These are phyloP conservation scores for Harpagifer antarcticus DNA, from an alignment of 2,797 vertebrate species.

Conservation along the genomic window DNA sequence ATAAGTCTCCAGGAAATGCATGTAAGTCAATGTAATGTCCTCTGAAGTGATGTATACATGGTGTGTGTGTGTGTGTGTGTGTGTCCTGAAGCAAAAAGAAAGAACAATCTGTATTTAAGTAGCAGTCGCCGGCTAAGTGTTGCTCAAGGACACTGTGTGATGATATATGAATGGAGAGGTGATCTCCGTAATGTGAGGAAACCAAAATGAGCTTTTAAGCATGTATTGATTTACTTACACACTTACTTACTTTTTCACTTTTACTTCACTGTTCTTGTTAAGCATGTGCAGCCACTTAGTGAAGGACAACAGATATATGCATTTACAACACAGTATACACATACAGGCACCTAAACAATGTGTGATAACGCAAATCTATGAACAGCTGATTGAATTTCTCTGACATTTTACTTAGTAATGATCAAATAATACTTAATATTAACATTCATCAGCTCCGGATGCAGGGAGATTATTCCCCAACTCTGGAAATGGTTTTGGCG, in stretches of 20 bases:
- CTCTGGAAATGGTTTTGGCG: too few relatives aligned
- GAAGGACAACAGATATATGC: neutral
- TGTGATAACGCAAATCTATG: neutral
- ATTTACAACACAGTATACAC: too few relatives aligned
- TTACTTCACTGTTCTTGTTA: neutral
- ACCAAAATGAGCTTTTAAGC: slow-evolving; percentile 6
- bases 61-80: too few relatives aligned
- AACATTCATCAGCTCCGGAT: too few relatives aligned
- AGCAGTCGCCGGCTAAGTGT: slow-evolving; percentile 20
- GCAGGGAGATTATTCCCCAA: too few relatives aligned
- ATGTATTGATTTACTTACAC: neutral
- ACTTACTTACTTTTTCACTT: neutral
- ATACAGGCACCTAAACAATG: too few relatives aligned
- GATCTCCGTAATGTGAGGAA: slow-evolving; percentile 4
- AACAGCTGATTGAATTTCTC: neutral
- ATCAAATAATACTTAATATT: too few relatives aligned
- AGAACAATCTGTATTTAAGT: slow-evolving; percentile 45
- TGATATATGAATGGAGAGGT: slow-evolving; percentile 35
- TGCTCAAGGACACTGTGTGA: slow-evolving; percentile 44
- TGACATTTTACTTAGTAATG: too few relatives aligned
- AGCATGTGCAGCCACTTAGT: neutral
- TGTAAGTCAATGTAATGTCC: too few relatives aligned
- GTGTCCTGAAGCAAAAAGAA: slow-evolving; percentile 11
- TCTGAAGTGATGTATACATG: too few relatives aligned
- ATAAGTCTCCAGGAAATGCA: too few relatives aligned